Conservation (phyloP, 1,140 invertebrate species). For the Lepidurus couesii region DNA sequence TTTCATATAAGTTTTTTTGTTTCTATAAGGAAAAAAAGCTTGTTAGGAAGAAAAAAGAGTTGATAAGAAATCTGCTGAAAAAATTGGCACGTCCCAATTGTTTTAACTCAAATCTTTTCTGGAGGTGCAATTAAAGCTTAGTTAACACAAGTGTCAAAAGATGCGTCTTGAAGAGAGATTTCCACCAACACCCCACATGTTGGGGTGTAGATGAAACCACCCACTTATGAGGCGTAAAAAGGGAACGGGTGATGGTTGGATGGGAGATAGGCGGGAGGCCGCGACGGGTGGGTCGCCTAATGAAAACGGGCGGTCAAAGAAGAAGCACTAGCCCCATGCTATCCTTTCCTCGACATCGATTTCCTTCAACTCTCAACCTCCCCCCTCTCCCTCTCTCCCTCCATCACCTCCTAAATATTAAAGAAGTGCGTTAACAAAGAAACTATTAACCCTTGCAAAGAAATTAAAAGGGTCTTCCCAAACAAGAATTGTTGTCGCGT, state of each 20-base stretch:
- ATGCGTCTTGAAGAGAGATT: background rate
- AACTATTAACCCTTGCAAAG: background rate
- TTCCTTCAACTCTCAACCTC: background rate
- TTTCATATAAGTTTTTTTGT: constrained; percentile 40
- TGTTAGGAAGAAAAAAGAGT: background rate
- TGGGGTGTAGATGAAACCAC: background rate
- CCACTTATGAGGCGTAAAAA: constrained; percentile 19
- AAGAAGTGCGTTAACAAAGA: background rate
- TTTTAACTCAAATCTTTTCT: too few relatives aligned
- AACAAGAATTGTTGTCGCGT: too few relatives aligned
- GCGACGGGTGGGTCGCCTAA: background rate
- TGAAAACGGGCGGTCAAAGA: constrained; percentile 21
- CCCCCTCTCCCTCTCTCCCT: background rate
- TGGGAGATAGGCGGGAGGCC: constrained; percentile 4
- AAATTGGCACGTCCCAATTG: too few relatives aligned
- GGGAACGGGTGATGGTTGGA: constrained; percentile 8
- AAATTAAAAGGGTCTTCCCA: background rate
- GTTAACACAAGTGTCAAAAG: constrained; percentile 3
- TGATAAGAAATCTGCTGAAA: too few relatives aligned
- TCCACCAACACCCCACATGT: constrained; percentile 2
- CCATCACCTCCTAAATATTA: background rate
- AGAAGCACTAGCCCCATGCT: constrained; percentile 12
- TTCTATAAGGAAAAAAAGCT: background rate
- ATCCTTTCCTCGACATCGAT: constrained; percentile 21
- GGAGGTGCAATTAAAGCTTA: too few relatives aligned